These are phyloP conservation scores for Halocaridina rubra DNA, from an alignment of 2,888 invertebrate genomes.

Conservation along the genomic window DNA sequence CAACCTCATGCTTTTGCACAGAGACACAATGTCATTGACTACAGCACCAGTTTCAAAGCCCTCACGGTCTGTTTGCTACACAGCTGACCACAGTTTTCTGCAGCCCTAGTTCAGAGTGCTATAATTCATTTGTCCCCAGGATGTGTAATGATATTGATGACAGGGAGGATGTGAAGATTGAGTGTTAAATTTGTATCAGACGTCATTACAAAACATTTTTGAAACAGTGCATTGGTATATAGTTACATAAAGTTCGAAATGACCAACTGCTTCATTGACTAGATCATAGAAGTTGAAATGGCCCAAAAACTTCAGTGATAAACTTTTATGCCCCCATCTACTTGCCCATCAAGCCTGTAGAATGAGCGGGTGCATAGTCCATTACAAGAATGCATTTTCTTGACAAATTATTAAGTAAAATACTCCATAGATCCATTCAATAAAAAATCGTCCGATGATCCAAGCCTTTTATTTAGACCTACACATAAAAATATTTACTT, in stretches of 20 bases:
- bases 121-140: too few species aligned
- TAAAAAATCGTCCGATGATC: background rate
- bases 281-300: background rate
- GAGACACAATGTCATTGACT: background rate
- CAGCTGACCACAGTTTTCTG: background rate
- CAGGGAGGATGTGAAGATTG: too few species aligned
- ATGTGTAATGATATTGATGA: too few species aligned
- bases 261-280: background rate
- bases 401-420: background rate
- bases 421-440: background rate
- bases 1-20: background rate
- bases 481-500: too few species aligned
- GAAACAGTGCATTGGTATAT: background rate
- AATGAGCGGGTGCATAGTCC: background rate
- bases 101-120: background rate
- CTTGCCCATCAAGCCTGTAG: background rate
- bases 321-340: background rate
- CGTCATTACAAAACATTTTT: background rate
- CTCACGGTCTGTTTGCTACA: background rate
- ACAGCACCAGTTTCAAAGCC: background rate
- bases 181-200: background rate
- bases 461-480: background rate
- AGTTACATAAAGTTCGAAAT: background rate
- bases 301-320: background rate
- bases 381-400: background rate